These are phyloP conservation scores for Tautogolabrus adspersus DNA, from an alignment of 2,113 vertebrate genomes.

Conservation along the genomic window DNA sequence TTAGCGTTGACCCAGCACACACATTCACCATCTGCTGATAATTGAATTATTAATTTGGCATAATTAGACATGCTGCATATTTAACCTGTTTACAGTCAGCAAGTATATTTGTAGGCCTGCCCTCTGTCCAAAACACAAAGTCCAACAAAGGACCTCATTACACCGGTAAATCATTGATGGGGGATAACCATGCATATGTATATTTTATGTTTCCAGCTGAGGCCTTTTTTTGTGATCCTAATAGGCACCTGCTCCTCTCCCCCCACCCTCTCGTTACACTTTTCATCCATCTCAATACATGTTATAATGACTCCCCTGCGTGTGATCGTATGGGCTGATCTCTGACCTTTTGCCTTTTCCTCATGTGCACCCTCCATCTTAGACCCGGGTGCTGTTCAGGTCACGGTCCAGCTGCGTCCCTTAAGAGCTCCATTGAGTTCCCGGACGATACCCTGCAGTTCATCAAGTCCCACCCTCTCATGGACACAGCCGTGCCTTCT, in stretches of 20 bases:
- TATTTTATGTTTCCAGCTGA: slow-evolving; percentile 77
- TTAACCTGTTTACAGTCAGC: slow-evolving; percentile 74
- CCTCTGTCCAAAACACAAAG: slow-evolving; percentile 62
- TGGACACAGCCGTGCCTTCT: slow-evolving; percentile 95
- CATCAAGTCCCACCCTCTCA: slow-evolving; percentile 98
- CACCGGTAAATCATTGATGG: slow-evolving; percentile 76
- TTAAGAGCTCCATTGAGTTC: slow-evolving; percentile 95
- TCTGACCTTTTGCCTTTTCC: slow-evolving; percentile 75
- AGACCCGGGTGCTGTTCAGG: slow-evolving; percentile 97
- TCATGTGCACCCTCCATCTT: slow-evolving; percentile 58
- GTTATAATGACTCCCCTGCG: slow-evolving; percentile 59
- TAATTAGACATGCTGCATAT: slow-evolving; percentile 81
- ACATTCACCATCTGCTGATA: slow-evolving; percentile 70
- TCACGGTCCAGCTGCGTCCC: slow-evolving; percentile 90
- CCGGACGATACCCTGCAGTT: slow-evolving; percentile 96
- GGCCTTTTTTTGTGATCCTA: slow-evolving; percentile 73
- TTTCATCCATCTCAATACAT: slow-evolving; percentile 50
- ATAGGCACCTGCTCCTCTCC: slow-evolving; percentile 67
- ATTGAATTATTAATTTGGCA: slow-evolving; percentile 79
- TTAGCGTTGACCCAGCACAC: slow-evolving; percentile 65
- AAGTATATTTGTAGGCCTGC: slow-evolving; percentile 47
- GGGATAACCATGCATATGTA: slow-evolving; percentile 73
- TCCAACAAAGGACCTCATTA: slow-evolving; percentile 67
- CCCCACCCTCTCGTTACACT: slow-evolving; percentile 24
- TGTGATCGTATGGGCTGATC: slow-evolving; percentile 62